Evolutionary conservation across 2,113 vertebrate genomes (phyloP).

Genomic region (Phrynosoma blainvillii): DNA sequence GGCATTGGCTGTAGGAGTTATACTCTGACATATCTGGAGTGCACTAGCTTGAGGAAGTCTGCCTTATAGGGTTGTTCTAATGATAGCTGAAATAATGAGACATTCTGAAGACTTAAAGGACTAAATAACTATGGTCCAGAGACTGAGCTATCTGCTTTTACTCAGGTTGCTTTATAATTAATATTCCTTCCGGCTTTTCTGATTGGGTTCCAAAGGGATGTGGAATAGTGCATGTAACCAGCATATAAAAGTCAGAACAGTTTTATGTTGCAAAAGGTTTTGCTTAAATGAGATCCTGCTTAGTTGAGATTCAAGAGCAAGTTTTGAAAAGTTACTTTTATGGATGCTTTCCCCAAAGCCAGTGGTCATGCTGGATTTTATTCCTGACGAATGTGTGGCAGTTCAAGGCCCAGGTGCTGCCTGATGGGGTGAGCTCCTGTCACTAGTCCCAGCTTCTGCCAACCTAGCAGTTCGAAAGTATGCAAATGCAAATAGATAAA

Average conservation of each 20-base stretch:
- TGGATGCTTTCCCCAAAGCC: not conserved
- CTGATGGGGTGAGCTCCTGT: too few relatives aligned
- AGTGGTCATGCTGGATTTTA: not conserved
- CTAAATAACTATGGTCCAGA: not conserved
- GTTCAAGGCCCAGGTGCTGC: too few relatives aligned
- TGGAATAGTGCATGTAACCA: not conserved
- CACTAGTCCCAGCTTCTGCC: too few relatives aligned
- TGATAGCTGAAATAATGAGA: not conserved
- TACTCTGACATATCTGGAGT: not conserved
- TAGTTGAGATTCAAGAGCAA: too few relatives aligned
- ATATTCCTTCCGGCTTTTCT: not conserved
- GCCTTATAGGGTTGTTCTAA: not conserved
- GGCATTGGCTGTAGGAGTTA: not conserved
- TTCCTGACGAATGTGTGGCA: too few relatives aligned
- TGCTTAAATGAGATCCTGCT: not conserved
- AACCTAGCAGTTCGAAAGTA: too few relatives aligned
- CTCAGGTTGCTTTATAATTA: not conserved
- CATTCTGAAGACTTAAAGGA: not conserved
- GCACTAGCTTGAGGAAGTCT: not conserved
- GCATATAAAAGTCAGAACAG: too few relatives aligned
- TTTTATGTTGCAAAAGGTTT: not conserved
- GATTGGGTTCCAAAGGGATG: not conserved
- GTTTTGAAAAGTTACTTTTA: too few relatives aligned
- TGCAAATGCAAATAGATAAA: too few relatives aligned
- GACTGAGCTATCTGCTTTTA: not conserved